Conservation (phyloP, 2,888 invertebrate genomes). For the Mythimna albipuncta region DNA sequence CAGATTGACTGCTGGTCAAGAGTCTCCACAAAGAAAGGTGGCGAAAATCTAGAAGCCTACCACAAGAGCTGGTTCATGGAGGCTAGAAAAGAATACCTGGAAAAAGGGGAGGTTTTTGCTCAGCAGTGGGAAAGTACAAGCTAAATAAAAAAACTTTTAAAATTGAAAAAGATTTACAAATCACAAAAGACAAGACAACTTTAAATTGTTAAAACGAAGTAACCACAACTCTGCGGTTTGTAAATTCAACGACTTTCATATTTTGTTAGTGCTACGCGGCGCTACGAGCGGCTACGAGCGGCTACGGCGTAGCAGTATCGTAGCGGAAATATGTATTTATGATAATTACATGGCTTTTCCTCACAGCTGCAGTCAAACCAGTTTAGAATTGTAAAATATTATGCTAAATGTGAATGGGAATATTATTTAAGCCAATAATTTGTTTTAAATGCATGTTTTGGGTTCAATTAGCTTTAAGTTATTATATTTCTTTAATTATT, state of each 20-base stretch:
- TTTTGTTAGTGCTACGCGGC: conserved; percentile 42
- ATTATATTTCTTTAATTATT: too few relatives aligned
- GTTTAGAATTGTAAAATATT: conserved; percentile 56
- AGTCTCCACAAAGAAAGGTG: too few relatives aligned
- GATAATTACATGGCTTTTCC: conserved; percentile 57
- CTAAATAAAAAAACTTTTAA: neutral
- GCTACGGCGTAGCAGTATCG: conserved; percentile 64
- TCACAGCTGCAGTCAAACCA: conserved; percentile 33
- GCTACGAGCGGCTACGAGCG: conserved; percentile 46
- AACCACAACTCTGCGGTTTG: conserved; percentile 1
- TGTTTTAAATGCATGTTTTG: neutral
- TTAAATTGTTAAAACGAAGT: conserved; percentile 13
- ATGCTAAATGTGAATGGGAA: conserved; percentile 24
- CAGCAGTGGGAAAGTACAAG: too few relatives aligned
- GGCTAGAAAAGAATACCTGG: too few relatives aligned
- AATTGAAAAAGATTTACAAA: neutral
- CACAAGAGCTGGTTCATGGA: too few relatives aligned
- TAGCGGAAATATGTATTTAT: conserved; percentile 66
- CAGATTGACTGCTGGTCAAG: too few relatives aligned
- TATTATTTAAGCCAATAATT: conserved; percentile 13
- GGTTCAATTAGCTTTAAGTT: neutral
- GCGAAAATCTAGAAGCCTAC: too few relatives aligned
- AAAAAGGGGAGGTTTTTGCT: too few relatives aligned
- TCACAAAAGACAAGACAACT: conserved; percentile 12
- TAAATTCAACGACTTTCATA: conserved; percentile 50